Evolutionary conservation across 2,797 vertebrate genomes (phyloP).

Genomic region (Siniperca undulata): DNA sequence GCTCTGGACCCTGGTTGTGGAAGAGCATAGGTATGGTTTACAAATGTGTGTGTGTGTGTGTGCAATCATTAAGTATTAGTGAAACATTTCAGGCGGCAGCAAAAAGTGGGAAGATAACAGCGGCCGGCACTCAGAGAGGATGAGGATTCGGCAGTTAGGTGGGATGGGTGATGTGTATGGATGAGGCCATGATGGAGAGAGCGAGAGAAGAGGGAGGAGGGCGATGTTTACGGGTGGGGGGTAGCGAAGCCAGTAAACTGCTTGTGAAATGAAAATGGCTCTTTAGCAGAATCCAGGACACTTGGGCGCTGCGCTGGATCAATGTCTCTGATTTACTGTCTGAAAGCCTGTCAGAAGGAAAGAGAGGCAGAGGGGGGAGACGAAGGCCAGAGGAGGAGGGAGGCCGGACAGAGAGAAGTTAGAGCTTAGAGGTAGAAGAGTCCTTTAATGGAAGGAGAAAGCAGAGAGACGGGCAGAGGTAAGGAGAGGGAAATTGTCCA

Average conservation of each 20-base stretch:
- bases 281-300: constrained; percentile 90
- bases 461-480: constrained; percentile 50
- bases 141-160: constrained; percentile 57
- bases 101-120: constrained; percentile 36
- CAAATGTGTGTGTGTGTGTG: constrained; percentile 1
- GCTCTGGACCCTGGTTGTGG: constrained; percentile 23
- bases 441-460: constrained; percentile 77
- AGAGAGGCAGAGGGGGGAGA: constrained; percentile 49
- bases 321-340: constrained; percentile 90
- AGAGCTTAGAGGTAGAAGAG: constrained; percentile 71
- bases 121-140: constrained; percentile 54
- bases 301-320: constrained; percentile 86
- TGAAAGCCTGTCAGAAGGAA: constrained; percentile 88
- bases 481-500: constrained; percentile 74
- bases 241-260: constrained; percentile 81
- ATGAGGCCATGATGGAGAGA: constrained; percentile 75
- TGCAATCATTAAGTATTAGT: constrained; percentile 46
- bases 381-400: background rate
- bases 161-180: constrained; percentile 76
- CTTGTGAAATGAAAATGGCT: constrained; percentile 92
- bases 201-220: constrained; percentile 75
- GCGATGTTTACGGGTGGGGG: constrained; percentile 83
- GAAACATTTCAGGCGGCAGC: constrained; percentile 44
- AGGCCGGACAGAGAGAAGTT: constrained; percentile 62
- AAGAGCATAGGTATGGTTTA: background rate